A percentile compares a stretch with the other conserved stretches of the same genome.
Conservation (phyloP, 23 tunicate species). For the Trididemnum nubilum region DNA sequence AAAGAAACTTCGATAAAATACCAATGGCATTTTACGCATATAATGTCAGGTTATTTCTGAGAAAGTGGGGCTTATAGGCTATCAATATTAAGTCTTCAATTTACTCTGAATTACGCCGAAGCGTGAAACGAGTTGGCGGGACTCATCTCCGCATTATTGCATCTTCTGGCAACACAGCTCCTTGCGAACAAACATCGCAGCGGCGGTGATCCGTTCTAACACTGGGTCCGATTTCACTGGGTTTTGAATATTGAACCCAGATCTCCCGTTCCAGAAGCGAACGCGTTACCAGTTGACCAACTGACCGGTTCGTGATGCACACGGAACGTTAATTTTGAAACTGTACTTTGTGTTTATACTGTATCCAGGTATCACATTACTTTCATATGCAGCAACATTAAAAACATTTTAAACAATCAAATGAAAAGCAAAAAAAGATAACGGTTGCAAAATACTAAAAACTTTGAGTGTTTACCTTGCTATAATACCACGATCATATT, state of each 20-base stretch:
- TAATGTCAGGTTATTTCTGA: no score
- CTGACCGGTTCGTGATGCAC: neutral
- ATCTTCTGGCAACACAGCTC: neutral
- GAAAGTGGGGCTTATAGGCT: no score
- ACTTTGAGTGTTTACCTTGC: constrained; percentile 42
- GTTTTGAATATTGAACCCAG: neutral
- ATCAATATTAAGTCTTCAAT: neutral
- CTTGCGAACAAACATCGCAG: neutral
- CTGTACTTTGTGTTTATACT: no score
- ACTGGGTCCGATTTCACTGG: neutral
- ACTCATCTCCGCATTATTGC: neutral
- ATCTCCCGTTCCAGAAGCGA: neutral
- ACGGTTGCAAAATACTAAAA: no score
- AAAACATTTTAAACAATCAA: no score
- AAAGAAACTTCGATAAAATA: no score
- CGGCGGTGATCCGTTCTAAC: neutral
- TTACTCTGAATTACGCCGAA: neutral
- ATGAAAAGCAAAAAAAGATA: no score
- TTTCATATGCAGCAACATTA: no score
- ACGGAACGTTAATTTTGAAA: no score
- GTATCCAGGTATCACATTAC: no score
- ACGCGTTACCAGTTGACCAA: neutral
- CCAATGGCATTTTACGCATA: no score
- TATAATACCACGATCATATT: constrained; percentile 77
- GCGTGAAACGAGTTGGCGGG: neutral